These are phyloP conservation scores for Erpobdella octoculata DNA, from an alignment of 2,888 invertebrate genomes.

Conservation along the genomic window DNA sequence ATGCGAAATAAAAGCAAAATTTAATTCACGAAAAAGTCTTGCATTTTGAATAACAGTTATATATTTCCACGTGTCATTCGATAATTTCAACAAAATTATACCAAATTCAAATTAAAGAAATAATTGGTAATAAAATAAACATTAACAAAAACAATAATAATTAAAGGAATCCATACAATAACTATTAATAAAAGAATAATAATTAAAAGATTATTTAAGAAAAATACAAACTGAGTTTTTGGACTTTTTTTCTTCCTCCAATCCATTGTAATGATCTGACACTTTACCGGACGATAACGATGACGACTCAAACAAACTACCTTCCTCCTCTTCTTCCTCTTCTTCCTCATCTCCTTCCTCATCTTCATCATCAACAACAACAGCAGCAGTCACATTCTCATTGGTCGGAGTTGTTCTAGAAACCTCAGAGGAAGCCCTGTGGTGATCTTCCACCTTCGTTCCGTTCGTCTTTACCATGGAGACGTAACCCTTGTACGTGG, in stretches of 20 bases:
- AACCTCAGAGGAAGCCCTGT: not conserved
- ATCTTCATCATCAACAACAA: constrained; percentile 14
- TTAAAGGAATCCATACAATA: not conserved
- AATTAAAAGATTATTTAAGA: too few species aligned
- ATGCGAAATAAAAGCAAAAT: too few species aligned
- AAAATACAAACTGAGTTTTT: too few species aligned
- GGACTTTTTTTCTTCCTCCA: constrained; percentile 3
- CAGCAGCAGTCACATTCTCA: not conserved
- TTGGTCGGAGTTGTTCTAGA: too few species aligned
- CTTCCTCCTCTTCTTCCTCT: constrained; percentile 22
- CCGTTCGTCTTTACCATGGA: too few species aligned
- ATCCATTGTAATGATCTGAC: constrained; percentile 24
- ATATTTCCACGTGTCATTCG: too few species aligned
- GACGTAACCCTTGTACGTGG: too few species aligned
- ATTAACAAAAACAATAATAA: not conserved
- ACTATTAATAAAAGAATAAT: not conserved
- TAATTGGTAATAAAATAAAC: not conserved
- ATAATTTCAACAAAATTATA: too few species aligned
- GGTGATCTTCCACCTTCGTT: too few species aligned
- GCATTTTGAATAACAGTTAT: too few species aligned
- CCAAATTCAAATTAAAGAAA: too few species aligned
- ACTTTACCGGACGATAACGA: constrained; percentile 27
- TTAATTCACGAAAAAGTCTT: too few species aligned
- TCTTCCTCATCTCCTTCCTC: constrained; percentile 22
- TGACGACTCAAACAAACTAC: constrained; percentile 29